Percentiles rank a stretch among this genome's conserved stretches.
Evolutionary conservation across 2,797 vertebrate species (phyloP).

Genomic region (Hirundo rustica): DNA sequence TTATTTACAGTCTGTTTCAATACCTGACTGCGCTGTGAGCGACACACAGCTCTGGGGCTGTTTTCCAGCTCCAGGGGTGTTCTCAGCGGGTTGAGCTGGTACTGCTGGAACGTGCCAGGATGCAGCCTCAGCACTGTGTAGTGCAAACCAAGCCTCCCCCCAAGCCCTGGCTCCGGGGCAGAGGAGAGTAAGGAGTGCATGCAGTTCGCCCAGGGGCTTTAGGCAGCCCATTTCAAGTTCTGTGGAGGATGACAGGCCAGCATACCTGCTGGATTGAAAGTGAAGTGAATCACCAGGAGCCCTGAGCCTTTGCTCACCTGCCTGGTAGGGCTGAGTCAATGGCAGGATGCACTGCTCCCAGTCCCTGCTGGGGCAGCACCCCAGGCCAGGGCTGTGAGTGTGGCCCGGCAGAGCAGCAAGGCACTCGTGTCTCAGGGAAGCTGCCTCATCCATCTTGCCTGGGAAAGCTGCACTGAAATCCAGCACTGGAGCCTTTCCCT

Average conservation of each 20-base stretch:
- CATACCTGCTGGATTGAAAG: not conserved
- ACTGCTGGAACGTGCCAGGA: not conserved
- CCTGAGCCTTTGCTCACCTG: not conserved
- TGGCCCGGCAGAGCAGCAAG: constrained; percentile 42
- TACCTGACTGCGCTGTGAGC: constrained; percentile 6
- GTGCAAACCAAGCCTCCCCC: not conserved
- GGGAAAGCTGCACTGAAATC: not conserved
- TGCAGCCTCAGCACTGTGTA: not conserved
- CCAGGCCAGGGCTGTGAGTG: not conserved
- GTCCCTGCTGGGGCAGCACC: not conserved
- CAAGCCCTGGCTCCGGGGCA: not conserved
- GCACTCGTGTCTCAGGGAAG: constrained; percentile 14
- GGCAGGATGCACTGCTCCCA: not conserved
- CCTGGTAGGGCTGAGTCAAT: not conserved
- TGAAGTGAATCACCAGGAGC: not conserved
- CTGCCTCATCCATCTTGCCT: not conserved
- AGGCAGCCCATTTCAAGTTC: not conserved
- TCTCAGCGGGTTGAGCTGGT: not conserved
- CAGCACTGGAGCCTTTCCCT: not conserved
- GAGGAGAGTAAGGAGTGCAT: not conserved
- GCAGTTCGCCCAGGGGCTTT: not conserved
- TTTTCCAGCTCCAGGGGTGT: not conserved
- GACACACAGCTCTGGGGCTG: not conserved
- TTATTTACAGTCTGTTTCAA: constrained; percentile 20
- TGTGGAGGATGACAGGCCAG: not conserved